Evolutionary conservation across 2,888 invertebrate genomes (phyloP), one percentile per base, ranked within the genome.

Genomic region (Amorpha juglandis): DNA sequence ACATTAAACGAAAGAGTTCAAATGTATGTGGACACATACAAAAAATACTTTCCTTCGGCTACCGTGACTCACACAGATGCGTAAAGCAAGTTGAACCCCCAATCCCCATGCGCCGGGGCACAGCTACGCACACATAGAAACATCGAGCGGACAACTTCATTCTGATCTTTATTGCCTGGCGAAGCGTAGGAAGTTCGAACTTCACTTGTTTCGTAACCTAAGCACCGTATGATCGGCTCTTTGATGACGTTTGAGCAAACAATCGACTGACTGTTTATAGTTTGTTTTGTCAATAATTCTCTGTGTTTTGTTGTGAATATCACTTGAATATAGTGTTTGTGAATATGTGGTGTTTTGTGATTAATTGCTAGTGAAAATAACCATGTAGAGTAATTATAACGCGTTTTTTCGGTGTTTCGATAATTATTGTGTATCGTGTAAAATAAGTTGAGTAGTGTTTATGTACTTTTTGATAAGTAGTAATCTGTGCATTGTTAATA

Each of bases 261-360:
- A 86, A 85, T 86, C 80, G 81, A 81, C 79, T 75, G 81, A 81
- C 79, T 75, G 84, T 82, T 80, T 79, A 77, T 75, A 80, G 78
- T 83, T 86, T 89, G 91, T 90, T 91, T 87, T 88, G 89, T 91
- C 89, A 89, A 91, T 91, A 90, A 73, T 75, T 77, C 74, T 71
- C 71, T 77, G 72, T 76, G 71, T 74, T 74, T 76, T 78, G 7
- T 78, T 78, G 78, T 80, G 74, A 73, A 74, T 69, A 71, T 73
- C 77, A 70, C 66, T 76, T 69, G 71, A 77, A 70, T 72, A 67
- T 71, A 68, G 73, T 70, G 69, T 35, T 71, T 71, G 68, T 73
- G 73, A 69, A 53, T 74, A 67, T 70, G 81, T 81, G 78, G 64
- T 76, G 71, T 74, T 64, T 74, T 63, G 70, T 62, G 64, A 52